Percentiles rank a stretch among this genome's conserved stretches.
These are phyloP conservation scores for Polylopha cassiicola DNA, from an alignment of 2,888 invertebrate species.

Conservation along the genomic window DNA sequence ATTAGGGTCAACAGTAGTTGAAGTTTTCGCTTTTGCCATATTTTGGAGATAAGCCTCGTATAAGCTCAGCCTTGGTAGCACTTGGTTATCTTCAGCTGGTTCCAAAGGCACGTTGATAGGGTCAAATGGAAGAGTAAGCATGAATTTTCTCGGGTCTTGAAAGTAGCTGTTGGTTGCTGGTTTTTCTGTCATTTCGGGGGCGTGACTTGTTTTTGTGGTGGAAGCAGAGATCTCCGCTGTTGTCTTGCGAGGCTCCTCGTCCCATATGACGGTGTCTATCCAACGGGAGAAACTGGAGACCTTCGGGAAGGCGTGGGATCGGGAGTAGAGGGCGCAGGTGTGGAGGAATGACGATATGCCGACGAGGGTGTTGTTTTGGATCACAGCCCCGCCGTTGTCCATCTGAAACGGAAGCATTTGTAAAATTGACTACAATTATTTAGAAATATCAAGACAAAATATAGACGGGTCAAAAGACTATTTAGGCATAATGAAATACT, in stretches of 20 bases:
- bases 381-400: slow-evolving; percentile 66
- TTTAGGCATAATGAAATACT: too few relatives aligned
- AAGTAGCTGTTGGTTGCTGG: slow-evolving; percentile 26
- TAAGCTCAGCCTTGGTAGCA: slow-evolving; percentile 61
- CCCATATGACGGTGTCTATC: slow-evolving; percentile 66
- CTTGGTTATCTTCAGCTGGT: slow-evolving; percentile 60
- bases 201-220: slow-evolving; percentile 24
- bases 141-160: slow-evolving; percentile 46
- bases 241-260: slow-evolving; percentile 52
- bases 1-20: slow-evolving; percentile 41
- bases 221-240: slow-evolving; percentile 26
- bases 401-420: slow-evolving; percentile 41
- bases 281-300: slow-evolving; percentile 53
- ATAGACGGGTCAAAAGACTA: too few relatives aligned
- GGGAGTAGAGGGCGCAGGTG: slow-evolving; percentile 58
- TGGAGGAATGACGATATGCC: slow-evolving; percentile 56
- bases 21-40: slow-evolving; percentile 41
- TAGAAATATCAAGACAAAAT: slow-evolving; percentile 20
- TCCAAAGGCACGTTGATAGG: slow-evolving; percentile 62
- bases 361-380: slow-evolving; percentile 63
- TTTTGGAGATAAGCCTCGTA: slow-evolving; percentile 66
- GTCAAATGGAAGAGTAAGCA: slow-evolving; percentile 60
- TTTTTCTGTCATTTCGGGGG: slow-evolving; percentile 31
- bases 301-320: slow-evolving; percentile 64
- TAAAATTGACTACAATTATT: slow-evolving; percentile 25